A percentile compares a stretch with the other conserved stretches of the same genome.
Evolutionary conservation across 1,140 invertebrate species (phyloP).

Genomic region (Zaprionus inermis): DNA sequence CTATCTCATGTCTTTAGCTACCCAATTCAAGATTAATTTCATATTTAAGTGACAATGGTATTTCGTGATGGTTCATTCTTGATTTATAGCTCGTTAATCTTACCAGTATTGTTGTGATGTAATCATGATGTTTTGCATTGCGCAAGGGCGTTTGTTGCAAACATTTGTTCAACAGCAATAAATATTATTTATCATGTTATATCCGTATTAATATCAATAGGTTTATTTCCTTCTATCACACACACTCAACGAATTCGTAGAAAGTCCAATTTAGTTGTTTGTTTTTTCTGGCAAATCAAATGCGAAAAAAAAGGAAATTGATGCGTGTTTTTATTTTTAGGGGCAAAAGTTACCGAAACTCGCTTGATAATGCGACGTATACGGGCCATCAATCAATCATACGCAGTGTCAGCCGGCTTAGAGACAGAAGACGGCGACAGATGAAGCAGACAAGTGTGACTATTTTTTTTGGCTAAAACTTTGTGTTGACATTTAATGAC

Average conservation of each 20-base stretch:
- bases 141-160: slow-evolving; percentile 9
- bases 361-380: slow-evolving; percentile 21
- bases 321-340: slow-evolving; percentile 38
- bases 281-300: slow-evolving; percentile 23
- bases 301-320: slow-evolving; percentile 44
- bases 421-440: slow-evolving; percentile 38
- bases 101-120: slow-evolving; percentile 72
- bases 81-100: slow-evolving; percentile 17
- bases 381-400: slow-evolving; percentile 75
- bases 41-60: background rate
- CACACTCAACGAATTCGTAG: slow-evolving; percentile 4
- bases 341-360: slow-evolving; percentile 17
- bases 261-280: slow-evolving; percentile 8
- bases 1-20: background rate
- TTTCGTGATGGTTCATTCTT: background rate
- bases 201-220: slow-evolving; percentile 1
- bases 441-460: slow-evolving; percentile 29
- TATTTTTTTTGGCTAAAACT: slow-evolving; percentile 62
- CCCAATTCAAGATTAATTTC: background rate
- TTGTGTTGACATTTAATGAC: slow-evolving; percentile 75
- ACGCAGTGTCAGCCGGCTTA: slow-evolving; percentile 51
- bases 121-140: slow-evolving; percentile 65
- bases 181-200: slow-evolving; percentile 16
- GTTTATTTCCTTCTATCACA: slow-evolving; percentile 10
- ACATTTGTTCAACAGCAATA: slow-evolving; percentile 14